Percentiles rank a stretch among this genome's conserved stretches.
Conservation (phyloP, 2,888 invertebrate species). For the Agonopterix subpropinquella region DNA sequence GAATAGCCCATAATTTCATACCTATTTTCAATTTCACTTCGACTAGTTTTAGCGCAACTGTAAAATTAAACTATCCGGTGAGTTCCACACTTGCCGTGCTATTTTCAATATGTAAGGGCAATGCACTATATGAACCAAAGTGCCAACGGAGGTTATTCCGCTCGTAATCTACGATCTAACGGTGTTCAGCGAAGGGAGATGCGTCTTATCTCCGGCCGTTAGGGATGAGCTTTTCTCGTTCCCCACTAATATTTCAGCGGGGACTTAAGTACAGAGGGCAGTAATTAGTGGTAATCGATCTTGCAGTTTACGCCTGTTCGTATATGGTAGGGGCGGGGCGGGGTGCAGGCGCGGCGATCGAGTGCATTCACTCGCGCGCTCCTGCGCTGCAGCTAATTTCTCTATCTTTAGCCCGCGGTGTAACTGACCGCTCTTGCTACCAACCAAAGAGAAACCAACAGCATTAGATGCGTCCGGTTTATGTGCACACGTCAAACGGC, state of each 20-base stretch:
- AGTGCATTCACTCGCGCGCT: constrained; percentile 64
- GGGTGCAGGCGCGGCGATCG: constrained; percentile 25
- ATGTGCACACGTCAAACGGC: constrained; percentile 42
- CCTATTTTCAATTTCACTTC: constrained; percentile 2
- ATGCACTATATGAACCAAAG: constrained; percentile 4
- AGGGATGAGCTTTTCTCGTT: constrained; percentile 24
- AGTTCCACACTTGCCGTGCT: constrained; percentile 1
- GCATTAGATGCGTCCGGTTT: constrained; percentile 70
- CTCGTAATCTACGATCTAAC: constrained; percentile 14
- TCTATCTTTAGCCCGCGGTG: constrained; percentile 71
- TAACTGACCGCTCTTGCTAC: constrained; percentile 66
- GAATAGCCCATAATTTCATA: background rate
- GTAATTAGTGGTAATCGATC: constrained; percentile 73
- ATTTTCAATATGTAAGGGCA: constrained; percentile 10
- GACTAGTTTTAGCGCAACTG: background rate
- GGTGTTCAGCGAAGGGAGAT: constrained; percentile 10
- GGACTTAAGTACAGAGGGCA: constrained; percentile 40
- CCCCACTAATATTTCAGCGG: constrained; percentile 39
- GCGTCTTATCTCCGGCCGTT: constrained; percentile 23
- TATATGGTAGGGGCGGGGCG: constrained; percentile 58
- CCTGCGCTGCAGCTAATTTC: constrained; percentile 61
- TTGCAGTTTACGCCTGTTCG: constrained; percentile 55
- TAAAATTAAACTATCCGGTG: background rate
- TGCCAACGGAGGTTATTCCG: constrained; percentile 5
- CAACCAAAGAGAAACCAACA: constrained; percentile 57